Percentiles rank a stretch among this genome's conserved stretches.
These are phyloP conservation scores for Lasioglossum malachurum DNA, from an alignment of 2,888 invertebrate genomes.

Conservation along the genomic window DNA sequence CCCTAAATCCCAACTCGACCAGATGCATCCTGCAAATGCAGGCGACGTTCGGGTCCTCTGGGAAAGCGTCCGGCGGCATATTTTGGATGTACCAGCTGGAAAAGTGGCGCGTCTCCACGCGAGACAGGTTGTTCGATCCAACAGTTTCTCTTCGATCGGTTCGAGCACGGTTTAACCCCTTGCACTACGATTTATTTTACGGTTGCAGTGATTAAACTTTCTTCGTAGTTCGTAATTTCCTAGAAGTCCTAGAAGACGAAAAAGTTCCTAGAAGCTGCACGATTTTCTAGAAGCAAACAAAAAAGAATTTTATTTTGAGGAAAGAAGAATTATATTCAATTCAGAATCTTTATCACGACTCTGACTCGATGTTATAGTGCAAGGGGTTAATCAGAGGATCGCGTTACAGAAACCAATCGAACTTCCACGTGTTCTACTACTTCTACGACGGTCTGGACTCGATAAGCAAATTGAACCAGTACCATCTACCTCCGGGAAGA, in stretches of 20 bases:
- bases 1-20: conserved; percentile 94
- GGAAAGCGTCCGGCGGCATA: conserved; percentile 95
- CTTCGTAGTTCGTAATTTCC: not conserved
- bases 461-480: conserved; percentile 88
- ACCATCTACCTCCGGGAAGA: conserved; percentile 89
- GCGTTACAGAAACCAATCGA: conserved; percentile 90
- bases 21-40: conserved; percentile 93
- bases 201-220: not conserved
- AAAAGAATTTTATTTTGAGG: no score
- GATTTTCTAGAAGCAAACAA: not conserved
- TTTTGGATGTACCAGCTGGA: conserved; percentile 95
- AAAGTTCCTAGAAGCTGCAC: no score
- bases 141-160: not conserved
- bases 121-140: conserved; percentile 86
- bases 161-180: not conserved
- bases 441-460: conserved; percentile 94
- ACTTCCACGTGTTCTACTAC: conserved; percentile 96
- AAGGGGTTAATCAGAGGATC: not conserved
- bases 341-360: not conserved
- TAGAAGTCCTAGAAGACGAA: not conserved
- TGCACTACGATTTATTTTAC: no score
- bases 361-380: not conserved
- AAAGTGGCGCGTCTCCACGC: conserved; percentile 94
- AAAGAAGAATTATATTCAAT: no score
- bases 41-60: conserved; percentile 93